Percentiles rank a stretch among this genome's conserved stretches.
Conservation (phyloP, 2,113 vertebrate species). For the Phylloscopus whistleri region DNA sequence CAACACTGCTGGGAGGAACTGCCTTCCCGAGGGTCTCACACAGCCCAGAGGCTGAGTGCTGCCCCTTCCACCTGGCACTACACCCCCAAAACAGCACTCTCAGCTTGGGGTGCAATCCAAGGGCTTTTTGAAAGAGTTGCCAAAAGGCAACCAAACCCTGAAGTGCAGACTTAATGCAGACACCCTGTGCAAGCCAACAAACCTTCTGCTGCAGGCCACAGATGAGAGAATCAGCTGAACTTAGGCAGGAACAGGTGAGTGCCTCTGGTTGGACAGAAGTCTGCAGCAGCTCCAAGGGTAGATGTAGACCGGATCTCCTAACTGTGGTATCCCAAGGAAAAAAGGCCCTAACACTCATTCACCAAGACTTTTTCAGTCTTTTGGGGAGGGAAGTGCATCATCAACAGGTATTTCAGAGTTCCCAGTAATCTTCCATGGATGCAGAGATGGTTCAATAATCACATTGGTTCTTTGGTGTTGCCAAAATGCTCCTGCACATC, state of each 20-base stretch:
- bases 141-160: background rate
- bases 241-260: rapidly evolving
- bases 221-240: background rate
- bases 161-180: background rate
- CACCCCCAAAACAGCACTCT: background rate
- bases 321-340: background rate
- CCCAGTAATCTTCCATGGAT: background rate
- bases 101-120: background rate
- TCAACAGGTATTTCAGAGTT: background rate
- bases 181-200: background rate
- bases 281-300: background rate
- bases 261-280: background rate
- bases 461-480: background rate
- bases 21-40: rapidly evolving
- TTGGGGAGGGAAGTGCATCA: background rate
- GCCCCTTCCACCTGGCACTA: background rate
- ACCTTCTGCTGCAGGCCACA: background rate
- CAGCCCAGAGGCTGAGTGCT: background rate
- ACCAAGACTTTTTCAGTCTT: background rate
- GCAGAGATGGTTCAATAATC: background rate
- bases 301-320: background rate
- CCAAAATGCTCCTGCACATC: background rate
- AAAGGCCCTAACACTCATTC: background rate
- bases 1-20: background rate
- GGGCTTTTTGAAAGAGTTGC: background rate